Base-by-base conservation (phyloP, 2,113 vertebrate genomes). In the Micronycteris hirsuta region DNA sequence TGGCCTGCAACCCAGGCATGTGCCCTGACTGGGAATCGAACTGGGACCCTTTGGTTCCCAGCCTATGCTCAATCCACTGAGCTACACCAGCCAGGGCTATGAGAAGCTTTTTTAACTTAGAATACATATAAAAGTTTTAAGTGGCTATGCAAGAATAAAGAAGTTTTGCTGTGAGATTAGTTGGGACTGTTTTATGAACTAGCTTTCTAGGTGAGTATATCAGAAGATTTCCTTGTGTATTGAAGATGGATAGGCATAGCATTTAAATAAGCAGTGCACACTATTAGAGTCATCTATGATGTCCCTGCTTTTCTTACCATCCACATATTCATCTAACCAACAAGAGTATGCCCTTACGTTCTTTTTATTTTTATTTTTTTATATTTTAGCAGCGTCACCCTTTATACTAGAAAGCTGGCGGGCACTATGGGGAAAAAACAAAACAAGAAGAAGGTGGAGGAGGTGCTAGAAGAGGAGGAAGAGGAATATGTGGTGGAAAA, bases 401-500 rank as follows among this genome's bases (percentile, higher is more conserved):
- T 97, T 2, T 91, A 97, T 93, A 97, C 98, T 93, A 98, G 98
- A 97, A 99, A 99, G 95, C 98, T 99, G 99, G 99, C 99, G 98
- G 98, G 98, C 56, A 91, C 98, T 71, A 98, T 98, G 73, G 99
- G 99, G 95, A 99, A 99, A 97, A 99, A 99, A 95, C 99, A 99
- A 97, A 99, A 99, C 98, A 99, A 99, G 87, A 99, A 99, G 97
- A 99, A 99, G 98, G 98, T 99, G 84, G 99, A 99, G 19, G 99
- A 99, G 73, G 99, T 99, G 71, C 97, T 99, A 26, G 99, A 99
- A 97, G 99, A 99, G 85, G 99, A 99, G 67, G 99, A 99, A 97
- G 99, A 99, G 82, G 99, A 99, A 10, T 99, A 99, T 43, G 99
- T 99, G 97, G 99, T 99, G 98, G 99, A 99, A 71, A 99, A 99